Evolutionary conservation across 2,888 invertebrate genomes (phyloP).

Genomic region (Chrysotoxum bicinctum): DNA sequence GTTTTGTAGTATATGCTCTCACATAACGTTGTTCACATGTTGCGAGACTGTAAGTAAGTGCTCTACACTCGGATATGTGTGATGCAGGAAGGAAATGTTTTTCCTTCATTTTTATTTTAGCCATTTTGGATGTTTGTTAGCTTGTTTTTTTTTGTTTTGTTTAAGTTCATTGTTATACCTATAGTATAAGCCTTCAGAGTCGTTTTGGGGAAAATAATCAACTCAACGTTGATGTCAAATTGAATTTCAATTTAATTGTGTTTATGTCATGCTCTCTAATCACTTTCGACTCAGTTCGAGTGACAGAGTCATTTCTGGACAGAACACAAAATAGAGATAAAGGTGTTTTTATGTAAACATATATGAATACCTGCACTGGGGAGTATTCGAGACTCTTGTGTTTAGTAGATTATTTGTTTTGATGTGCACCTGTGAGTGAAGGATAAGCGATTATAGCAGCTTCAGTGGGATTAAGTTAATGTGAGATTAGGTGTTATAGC

Average conservation of each 20-base stretch:
- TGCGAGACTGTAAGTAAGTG: constrained; percentile 39
- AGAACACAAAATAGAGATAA: constrained; percentile 14
- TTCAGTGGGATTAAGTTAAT: constrained; percentile 6
- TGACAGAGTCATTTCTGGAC: constrained; percentile 44
- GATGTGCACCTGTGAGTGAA: constrained; percentile 9
- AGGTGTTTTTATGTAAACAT: constrained; percentile 3
- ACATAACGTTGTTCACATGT: constrained; percentile 19
- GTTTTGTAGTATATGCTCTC: not conserved
- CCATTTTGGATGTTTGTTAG: constrained; percentile 20
- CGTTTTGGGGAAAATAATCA: constrained; percentile 47
- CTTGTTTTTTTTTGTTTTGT: constrained; percentile 5
- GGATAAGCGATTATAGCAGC: constrained; percentile 36
- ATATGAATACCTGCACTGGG: too few relatives aligned
- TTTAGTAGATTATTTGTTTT: constrained; percentile 42
- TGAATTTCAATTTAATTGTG: constrained; percentile 71
- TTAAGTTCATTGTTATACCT: constrained; percentile 14
- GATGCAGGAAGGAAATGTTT: constrained; percentile 30
- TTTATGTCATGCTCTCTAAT: constrained; percentile 68
- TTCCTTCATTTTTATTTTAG: constrained; percentile 2
- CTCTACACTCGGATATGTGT: constrained; percentile 9
- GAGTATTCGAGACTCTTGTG: constrained; percentile 27
- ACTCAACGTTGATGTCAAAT: constrained; percentile 67
- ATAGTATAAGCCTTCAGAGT: not conserved
- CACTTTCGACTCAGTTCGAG: constrained; percentile 55
- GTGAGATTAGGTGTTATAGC: not conserved